Percentiles rank a stretch among this genome's conserved stretches.
phyloP scores from a whole-genome alignment of 2,888 invertebrate species.

The Lepidochitona cinerea region DNA sequence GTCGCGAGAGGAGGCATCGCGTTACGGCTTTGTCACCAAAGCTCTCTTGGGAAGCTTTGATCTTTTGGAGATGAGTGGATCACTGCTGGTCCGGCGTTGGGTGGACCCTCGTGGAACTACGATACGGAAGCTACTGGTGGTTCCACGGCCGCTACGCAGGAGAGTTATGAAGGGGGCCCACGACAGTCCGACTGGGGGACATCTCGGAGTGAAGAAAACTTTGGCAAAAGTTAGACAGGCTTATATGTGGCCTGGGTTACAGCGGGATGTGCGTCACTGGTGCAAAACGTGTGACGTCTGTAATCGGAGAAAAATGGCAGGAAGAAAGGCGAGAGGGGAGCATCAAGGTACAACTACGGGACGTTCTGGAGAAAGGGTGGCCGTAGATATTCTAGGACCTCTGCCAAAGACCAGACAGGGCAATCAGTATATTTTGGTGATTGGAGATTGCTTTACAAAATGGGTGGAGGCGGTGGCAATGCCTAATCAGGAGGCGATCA shows the following conservation, averaged over 20 bases:
- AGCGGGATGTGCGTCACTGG: slow-evolving; percentile 10
- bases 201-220: slow-evolving; percentile 19
- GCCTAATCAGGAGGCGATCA: slow-evolving; percentile 24
- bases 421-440: slow-evolving; percentile 25
- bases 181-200: slow-evolving; percentile 4
- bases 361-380: slow-evolving; percentile 20
- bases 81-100: background rate
- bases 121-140: background rate
- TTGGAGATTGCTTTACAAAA: slow-evolving; percentile 34
- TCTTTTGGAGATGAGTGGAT: background rate
- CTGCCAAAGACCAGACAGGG: slow-evolving; percentile 21
- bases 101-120: background rate
- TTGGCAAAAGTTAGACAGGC: slow-evolving; percentile 10
- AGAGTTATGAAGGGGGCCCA: slow-evolving; percentile 10
- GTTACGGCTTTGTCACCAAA: background rate
- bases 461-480: slow-evolving; percentile 28
- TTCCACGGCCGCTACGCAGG: slow-evolving; percentile 8
- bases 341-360: slow-evolving; percentile 20
- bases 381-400: slow-evolving; percentile 23
- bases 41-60: background rate
- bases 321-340: slow-evolving; percentile 14
- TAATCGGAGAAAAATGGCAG: slow-evolving; percentile 16
- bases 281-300: slow-evolving; percentile 10
- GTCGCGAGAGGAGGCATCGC: background rate
- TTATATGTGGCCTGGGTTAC: slow-evolving; percentile 16